Base-by-base conservation (phyloP, 2,888 invertebrate genomes). In the Polydrusus pterygomalis region DNA sequence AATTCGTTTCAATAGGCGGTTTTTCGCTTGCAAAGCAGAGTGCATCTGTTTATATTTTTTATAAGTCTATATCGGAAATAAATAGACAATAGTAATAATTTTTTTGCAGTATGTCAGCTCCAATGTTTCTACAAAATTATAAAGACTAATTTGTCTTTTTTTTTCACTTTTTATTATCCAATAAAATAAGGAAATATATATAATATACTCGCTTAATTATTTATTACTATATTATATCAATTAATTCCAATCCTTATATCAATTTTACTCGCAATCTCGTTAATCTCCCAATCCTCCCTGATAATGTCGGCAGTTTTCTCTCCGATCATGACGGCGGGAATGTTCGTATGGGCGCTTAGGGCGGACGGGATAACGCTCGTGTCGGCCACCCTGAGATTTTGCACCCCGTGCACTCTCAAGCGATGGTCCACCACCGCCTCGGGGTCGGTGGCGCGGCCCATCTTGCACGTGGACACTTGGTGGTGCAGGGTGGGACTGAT, bases 251-350 rank as follows among this genome's bases (percentile, higher is more conserved):
- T 20, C 17, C 71, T 51, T 30, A 54, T 17, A 43, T 71, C 71
- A 43, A 71, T 71, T 11, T 71, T 63, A 54, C 43, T 63, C 5
- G 7, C 51, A 17, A 69, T 47, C 6, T 69, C 69, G 0, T 47
- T 13, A 10, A 49, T 45, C 9, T 11, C 7, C 89, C 89, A 89
- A 8, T 84, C 84, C 68, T 84, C 79, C 79, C 89, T 90, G 6
- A 90, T 88, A 83, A 90, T 84, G 81, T 90, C 91, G 0, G 91
- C 86, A 0, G 88, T 89, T 79, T 90, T 91, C 80, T 91, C 91
- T 0, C 89, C 91, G 2, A 91, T 88, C 91, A 91, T 91, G 70
- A 87, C 88, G 56, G 89, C 87, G 0, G 89, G 89, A 0, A 89
- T 90, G 60, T 89, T 90, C 0, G 89, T 87, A 79, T 91, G 90